phyloP scores from a whole-genome alignment of 53 echinoderm and acorn worm species.

The Paracentrotus lividus region DNA sequence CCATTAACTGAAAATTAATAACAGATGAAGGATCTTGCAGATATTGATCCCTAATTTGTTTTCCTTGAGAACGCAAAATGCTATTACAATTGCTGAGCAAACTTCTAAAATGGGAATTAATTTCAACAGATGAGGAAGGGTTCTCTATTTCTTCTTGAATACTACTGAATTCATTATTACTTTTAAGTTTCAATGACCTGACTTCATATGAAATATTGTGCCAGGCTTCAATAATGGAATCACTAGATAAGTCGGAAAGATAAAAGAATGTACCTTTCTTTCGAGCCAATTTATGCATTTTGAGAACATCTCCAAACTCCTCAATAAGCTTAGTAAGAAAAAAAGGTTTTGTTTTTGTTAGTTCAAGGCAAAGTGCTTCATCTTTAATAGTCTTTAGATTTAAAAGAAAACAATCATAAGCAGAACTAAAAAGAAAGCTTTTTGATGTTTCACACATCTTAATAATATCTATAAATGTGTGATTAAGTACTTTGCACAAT shows the following conservation, averaged over 20 bases:
- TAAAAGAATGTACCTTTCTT: constrained; percentile 56
- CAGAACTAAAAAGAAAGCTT: constrained; percentile 44
- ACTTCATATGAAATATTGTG: constrained; percentile 45
- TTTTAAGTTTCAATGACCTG: constrained; percentile 13
- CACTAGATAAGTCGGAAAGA: neutral
- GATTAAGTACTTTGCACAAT: constrained; percentile 20
- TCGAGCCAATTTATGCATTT: constrained; percentile 2
- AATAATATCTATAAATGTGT: neutral
- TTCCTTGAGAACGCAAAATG: neutral
- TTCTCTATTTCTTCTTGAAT: neutral
- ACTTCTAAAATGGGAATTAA: neutral
- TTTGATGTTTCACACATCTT: constrained; percentile 10
- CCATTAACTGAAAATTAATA: neutral
- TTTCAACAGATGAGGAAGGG: neutral
- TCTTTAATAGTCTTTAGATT: neutral
- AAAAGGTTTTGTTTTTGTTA: constrained; percentile 40
- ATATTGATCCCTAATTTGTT: neutral
- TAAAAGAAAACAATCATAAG: constrained; percentile 18
- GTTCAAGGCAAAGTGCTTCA: constrained; percentile 27
- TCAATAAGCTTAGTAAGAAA: constrained; percentile 40
- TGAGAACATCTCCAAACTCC: constrained; percentile 23
- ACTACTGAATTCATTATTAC: neutral
- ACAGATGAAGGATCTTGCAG: neutral
- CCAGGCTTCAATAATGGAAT: constrained; percentile 47
- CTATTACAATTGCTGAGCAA: neutral